Evolutionary conservation across 2,113 vertebrate species (phyloP), one percentile per base, ranked within the genome.

Genomic region (Thamnophis sirtalis): DNA sequence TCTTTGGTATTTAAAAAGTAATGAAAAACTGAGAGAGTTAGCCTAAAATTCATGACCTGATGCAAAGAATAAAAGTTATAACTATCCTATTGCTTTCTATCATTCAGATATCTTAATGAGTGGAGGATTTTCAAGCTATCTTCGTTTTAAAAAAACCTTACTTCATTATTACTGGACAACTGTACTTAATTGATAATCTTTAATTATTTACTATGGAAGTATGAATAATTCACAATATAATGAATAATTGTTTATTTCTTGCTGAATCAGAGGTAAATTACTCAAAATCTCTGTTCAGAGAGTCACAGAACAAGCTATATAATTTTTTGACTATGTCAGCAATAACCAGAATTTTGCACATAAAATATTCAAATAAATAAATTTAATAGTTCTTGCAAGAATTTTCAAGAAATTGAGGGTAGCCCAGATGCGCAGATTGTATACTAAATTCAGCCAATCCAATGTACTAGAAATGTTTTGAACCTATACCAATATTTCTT

Each of bases 231-330:
- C 68, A 80, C 6, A 80, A 93, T 33, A 10, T 33, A 92, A 84
- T 92, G 73, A 92, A 89, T 89, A 92, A 43, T 92, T 93, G 92
- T 90, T 60, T 48, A 73, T 50, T 93, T 92, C 54, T 22, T 89
- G 91, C 55, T 90, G 93, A 94, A 91, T 49, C 93, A 90, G 43
- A 90, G 89, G 87, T 80, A 89, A 94, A 94, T 96, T 94, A 94
- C 91, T 50, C 38, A 89, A 92, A 89, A 93, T 49, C 26, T 0
- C 43, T 94, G 48, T 50, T 84, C 43, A 88, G 86, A 92, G 80
- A 68, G 95, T 60, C 88, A 0, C 56, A 58, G 38, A 85, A 90
- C 88, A 91, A 91, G 60, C 51, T 87, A 48, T 87, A 51, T 1
- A n/a, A 73, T 26, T 10, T 93, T 56, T 53, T 88, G 48, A 24